Evolutionary conservation across 2,888 invertebrate species (phyloP), one percentile per base, ranked within the genome.

Genomic region (Pardosa pseudoannulata): DNA sequence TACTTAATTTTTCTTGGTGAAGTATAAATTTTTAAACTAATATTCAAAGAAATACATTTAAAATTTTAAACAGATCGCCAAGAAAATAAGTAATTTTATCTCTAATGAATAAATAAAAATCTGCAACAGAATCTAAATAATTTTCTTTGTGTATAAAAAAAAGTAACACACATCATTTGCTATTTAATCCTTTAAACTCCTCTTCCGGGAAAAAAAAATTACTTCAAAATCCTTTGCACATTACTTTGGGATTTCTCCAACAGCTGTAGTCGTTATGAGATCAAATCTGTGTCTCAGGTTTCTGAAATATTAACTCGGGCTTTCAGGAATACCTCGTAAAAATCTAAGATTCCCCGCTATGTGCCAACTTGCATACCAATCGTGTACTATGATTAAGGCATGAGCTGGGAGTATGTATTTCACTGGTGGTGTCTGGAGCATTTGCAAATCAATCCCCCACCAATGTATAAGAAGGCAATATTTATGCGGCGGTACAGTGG

Each of bases 401-500:
- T 56, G 23, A 23, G 23, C 16, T 16, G 2, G 46, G 46, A 46
- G 46, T 36, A 16, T 9, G 16, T 2, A 46, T 9, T 46, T 6
- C 41, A 46, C 16, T 46, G 11, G 23, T 23, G 56, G 19, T 23
- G 56, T 23, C 56, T 46, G 9, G 16, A 46, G 2, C 46, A 75
- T 76, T 46, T 50, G 76, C 50, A 76, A 76, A 46, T 68, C 32
- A 67, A 76, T 76, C 50, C 31, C 28, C 31, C 62, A 6, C 32
- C 32, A 11, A n/a, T 32, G 32, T 32, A 67, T 67, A 67, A 67
- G 62, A 79, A 32, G 27, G 31, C 23, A 39, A 62, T 64, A 36
- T 71, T 56, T 68, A 39, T 68, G 23, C 16, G 29, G 29, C 41
- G 19, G 62, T 23, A 41, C 41, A 29, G 29, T 32, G 6, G 32